Percentiles rank a stretch among this genome's conserved stretches.
Evolutionary conservation across 35 echinoderm and acorn worm genomes (phyloP).

Genomic region (Anneissia japonica): DNA sequence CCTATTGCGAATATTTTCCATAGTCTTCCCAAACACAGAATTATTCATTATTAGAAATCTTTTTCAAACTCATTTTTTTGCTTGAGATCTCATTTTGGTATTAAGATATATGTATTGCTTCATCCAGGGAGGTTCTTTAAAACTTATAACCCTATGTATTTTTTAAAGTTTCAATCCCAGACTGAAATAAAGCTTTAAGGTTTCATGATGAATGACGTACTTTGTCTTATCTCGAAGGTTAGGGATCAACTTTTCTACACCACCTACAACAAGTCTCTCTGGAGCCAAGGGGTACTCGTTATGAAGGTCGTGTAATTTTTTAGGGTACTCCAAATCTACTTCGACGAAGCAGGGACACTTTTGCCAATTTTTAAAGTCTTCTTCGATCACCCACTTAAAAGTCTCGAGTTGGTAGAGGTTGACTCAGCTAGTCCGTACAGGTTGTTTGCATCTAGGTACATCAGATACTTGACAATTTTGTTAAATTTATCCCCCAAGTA

Average conservation of each 20-base stretch:
- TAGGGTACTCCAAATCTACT: background rate
- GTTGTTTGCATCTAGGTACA: constrained; percentile 23
- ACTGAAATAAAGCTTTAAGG: background rate
- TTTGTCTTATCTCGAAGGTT: background rate
- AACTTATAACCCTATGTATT: background rate
- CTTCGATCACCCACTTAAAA: constrained; percentile 3
- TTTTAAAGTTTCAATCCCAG: background rate
- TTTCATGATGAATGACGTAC: constrained; percentile 1
- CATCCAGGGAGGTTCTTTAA: constrained; percentile 9
- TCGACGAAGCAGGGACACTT: background rate
- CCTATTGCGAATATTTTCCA: constrained; percentile 5
- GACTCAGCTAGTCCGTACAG: constrained; percentile 24
- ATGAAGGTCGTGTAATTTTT: background rate
- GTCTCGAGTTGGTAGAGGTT: constrained; percentile 1
- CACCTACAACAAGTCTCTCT: no score
- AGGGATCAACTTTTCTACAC: background rate
- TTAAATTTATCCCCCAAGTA: background rate
- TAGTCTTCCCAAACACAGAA: constrained; percentile 17
- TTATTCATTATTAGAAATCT: constrained; percentile 31
- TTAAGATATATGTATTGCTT: constrained; percentile 8
- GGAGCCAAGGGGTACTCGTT: background rate
- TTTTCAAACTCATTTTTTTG: constrained; percentile 1
- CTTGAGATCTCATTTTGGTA: background rate
- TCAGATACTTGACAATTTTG: background rate
- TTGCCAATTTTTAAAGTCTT: background rate